These are phyloP conservation scores for Acleris emargana DNA, from an alignment of 2,888 invertebrate species.

Conservation along the genomic window DNA sequence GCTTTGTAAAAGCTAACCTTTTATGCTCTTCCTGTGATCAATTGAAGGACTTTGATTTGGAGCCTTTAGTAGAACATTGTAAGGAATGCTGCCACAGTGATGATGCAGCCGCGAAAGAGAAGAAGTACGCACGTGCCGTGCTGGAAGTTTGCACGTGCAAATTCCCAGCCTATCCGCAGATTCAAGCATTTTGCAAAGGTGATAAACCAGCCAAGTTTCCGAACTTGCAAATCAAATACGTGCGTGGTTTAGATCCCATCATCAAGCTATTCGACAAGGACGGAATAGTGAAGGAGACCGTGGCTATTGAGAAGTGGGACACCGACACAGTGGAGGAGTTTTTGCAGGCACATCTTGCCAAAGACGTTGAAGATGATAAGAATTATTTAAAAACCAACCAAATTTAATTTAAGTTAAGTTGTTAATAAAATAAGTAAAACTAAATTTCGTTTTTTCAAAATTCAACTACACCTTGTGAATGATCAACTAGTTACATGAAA, in stretches of 20 bases:
- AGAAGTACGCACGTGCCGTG: constrained; percentile 94
- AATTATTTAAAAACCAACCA: constrained; percentile 85
- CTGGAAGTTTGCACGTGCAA: constrained; percentile 99
- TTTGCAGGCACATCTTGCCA: constrained; percentile 92
- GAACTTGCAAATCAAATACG: constrained; percentile 95
- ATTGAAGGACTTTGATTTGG: constrained; percentile 89
- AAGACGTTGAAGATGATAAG: constrained; percentile 80
- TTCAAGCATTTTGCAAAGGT: constrained; percentile 98
- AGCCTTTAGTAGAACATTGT: constrained; percentile 87
- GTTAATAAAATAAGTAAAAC: constrained; percentile 26
- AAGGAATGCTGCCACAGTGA: constrained; percentile 92
- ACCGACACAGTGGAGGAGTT: constrained; percentile 99
- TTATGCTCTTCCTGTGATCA: constrained; percentile 95
- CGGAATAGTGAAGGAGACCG: constrained; percentile 92
- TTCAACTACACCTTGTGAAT: too few relatives aligned
- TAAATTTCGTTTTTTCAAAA: constrained; percentile 8
- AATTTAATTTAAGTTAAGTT: constrained; percentile 59
- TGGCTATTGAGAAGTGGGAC: constrained; percentile 99
- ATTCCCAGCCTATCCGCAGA: constrained; percentile 98
- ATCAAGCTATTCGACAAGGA: constrained; percentile 94
- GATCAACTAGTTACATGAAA: too few relatives aligned
- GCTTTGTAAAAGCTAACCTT: constrained; percentile 93
- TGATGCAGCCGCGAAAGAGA: constrained; percentile 85
- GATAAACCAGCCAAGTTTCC: constrained; percentile 95
- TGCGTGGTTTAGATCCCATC: constrained; percentile 96